Base-by-base conservation (phyloP, 2,113 vertebrate genomes). In the Bos javanicus region DNA sequence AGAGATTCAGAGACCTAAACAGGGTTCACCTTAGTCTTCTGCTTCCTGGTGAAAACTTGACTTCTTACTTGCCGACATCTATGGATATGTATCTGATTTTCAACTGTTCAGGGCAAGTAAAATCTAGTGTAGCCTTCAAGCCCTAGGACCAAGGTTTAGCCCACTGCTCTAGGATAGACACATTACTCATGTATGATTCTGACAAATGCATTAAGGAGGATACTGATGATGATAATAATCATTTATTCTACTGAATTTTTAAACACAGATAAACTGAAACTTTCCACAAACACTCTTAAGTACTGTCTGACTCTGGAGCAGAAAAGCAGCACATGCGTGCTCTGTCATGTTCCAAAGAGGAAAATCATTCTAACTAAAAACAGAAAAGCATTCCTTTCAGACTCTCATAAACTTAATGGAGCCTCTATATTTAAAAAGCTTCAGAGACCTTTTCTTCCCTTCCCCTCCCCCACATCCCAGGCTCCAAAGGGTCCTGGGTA, bases 401-500 rank as follows among this genome's bases (percentile, higher is more conserved):
- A 64, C 46, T 92, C 59, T 90, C 46, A 67, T 83, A 71, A 96
- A 93, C 43, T 56, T 94, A 88, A 62, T 57, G 54, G 39, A 87
- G 36, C 54, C 9, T 80, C 67, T 76, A 3, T 25, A 59, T 64
- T 96, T 90, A 11, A 93, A 97, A 95, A 54, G n/a, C 80, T 71
- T 50, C 48, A 13, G 81, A 93, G 78, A 48, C 9, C 28, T 87
- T 84, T 93, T 64, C 57, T 74, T 80, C 33, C 74, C 25, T 36
- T 7, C 15, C 59, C n/a, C 12, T 43, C 17, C 88, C 57, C 54
- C 8, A 56, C 0, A 3, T 33, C 30, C 14, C 23, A 2, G 0
- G n/a, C 26, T 71, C 62, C 81, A 81, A 80, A 60, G 90, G 54
- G 64, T 94, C 83, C 96, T 80, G 93, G 93, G 81, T 71, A 92